Conservation (phyloP, 2,888 invertebrate genomes). For the Aleiodes leptofemur region DNA sequence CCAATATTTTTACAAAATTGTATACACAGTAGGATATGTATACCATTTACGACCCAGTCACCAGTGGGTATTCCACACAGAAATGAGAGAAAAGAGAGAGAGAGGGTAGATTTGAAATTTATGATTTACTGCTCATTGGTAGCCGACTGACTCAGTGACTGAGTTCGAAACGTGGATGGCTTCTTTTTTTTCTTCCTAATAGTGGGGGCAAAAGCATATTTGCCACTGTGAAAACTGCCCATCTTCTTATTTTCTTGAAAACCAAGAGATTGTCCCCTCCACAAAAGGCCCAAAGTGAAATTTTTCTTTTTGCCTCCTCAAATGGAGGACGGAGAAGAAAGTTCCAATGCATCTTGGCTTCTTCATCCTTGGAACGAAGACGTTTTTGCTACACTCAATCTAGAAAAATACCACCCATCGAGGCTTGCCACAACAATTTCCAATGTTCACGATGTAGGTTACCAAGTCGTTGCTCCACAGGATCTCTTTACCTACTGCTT, state of each 20-base stretch:
- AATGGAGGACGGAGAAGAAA: conserved; percentile 27
- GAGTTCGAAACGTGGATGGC: not conserved
- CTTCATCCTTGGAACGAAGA: conserved; percentile 37
- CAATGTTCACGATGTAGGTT: conserved; percentile 74
- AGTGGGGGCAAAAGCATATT: too few relatives aligned
- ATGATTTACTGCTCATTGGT: conserved; percentile 63
- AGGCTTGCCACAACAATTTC: conserved; percentile 75
- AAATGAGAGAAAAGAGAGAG: not conserved
- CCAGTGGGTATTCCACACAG: conserved; percentile 21
- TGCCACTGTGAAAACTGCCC: not conserved
- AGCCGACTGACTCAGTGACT: conserved; percentile 55
- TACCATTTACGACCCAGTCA: conserved; percentile 22
- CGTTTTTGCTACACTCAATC: not conserved
- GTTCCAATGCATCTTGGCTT: conserved; percentile 17
- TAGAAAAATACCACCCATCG: conserved; percentile 65
- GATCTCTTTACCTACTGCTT: conserved; percentile 67
- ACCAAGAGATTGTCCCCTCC: conserved; percentile 44
- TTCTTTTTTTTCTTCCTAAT: too few relatives aligned
- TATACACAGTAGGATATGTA: conserved; percentile 13
- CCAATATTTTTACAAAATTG: not conserved
- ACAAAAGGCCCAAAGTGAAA: conserved; percentile 26
- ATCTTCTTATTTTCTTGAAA: not conserved
- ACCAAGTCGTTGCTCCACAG: conserved; percentile 65
- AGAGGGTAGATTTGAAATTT: conserved; percentile 22
- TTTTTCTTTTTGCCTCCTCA: not conserved